Evolutionary conservation across 2,888 invertebrate genomes (phyloP).

Genomic region (Melitaea athalia): DNA sequence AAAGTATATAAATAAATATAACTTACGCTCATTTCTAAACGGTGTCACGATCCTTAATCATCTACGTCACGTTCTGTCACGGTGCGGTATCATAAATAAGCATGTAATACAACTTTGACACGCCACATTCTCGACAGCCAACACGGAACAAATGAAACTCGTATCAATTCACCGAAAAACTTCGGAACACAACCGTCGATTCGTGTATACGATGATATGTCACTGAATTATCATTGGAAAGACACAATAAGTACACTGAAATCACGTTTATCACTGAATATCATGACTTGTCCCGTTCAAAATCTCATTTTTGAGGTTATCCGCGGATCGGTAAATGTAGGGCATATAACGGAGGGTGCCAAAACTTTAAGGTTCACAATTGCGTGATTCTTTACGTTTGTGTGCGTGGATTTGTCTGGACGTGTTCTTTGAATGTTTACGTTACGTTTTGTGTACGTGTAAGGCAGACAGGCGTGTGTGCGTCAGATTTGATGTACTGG

Average conservation of each 20-base stretch:
- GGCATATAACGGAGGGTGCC: slow-evolving; percentile 63
- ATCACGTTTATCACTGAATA: slow-evolving; percentile 40
- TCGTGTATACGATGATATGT: neutral
- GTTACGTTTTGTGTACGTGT: slow-evolving; percentile 52
- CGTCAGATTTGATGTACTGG: slow-evolving; percentile 40
- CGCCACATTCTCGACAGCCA: slow-evolving; percentile 43
- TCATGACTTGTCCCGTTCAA: slow-evolving; percentile 55
- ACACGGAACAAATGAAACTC: slow-evolving; percentile 32
- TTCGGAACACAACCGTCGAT: neutral
- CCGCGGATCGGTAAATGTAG: slow-evolving; percentile 72
- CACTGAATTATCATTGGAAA: neutral
- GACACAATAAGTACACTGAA: slow-evolving; percentile 6
- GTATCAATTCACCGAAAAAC: slow-evolving; percentile 42
- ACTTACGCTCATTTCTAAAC: slow-evolving; percentile 71
- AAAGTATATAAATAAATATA: slow-evolving; percentile 17
- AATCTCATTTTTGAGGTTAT: slow-evolving; percentile 77
- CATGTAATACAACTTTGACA: slow-evolving; percentile 36
- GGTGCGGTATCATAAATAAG: slow-evolving; percentile 45
- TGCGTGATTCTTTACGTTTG: slow-evolving; percentile 46
- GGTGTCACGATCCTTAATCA: slow-evolving; percentile 43
- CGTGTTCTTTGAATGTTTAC: slow-evolving; percentile 38
- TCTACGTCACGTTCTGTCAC: slow-evolving; percentile 51
- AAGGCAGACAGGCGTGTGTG: slow-evolving; percentile 37
- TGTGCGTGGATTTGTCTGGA: slow-evolving; percentile 55
- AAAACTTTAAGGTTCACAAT: slow-evolving; percentile 62